Percentiles rank a stretch among this genome's conserved stretches.
These are phyloP conservation scores for Martes flavigula DNA, from an alignment of 2,797 vertebrate genomes.

Conservation along the genomic window DNA sequence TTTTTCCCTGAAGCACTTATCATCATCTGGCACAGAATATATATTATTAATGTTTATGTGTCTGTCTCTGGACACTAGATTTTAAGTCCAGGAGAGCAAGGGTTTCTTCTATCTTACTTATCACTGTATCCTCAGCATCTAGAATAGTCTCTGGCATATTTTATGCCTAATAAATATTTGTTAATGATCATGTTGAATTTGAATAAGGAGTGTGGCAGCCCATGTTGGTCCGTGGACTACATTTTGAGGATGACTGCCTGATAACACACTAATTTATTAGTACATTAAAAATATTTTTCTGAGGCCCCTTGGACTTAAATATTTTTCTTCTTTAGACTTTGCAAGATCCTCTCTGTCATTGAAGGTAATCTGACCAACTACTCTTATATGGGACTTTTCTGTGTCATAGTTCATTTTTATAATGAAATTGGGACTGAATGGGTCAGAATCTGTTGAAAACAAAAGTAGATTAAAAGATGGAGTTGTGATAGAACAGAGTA, in stretches of 20 bases:
- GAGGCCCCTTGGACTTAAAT: not conserved
- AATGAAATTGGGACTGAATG: not conserved
- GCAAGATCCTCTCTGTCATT: not conserved
- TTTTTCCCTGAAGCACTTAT: not conserved
- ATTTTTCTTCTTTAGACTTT: not conserved
- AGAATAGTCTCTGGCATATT: not conserved
- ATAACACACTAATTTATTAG: not conserved
- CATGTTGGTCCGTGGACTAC: not conserved
- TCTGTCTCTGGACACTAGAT: not conserved
- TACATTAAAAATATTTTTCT: not conserved
- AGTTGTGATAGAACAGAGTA: not conserved
- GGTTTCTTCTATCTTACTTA: not conserved
- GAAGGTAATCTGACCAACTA: not conserved
- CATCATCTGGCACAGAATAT: not conserved
- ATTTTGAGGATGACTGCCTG: not conserved
- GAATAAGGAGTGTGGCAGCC: not conserved
- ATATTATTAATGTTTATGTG: not conserved
- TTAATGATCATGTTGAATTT: not conserved
- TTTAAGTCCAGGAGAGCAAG: not conserved
- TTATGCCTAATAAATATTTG: not conserved
- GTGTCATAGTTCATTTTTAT: not conserved
- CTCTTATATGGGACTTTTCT: not conserved
- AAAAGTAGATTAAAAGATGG: not conserved
- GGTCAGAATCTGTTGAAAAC: not conserved
- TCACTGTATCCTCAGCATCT: not conserved